Evolutionary conservation across 1,140 invertebrate species (phyloP).

Genomic region (Cotesia typhae): DNA sequence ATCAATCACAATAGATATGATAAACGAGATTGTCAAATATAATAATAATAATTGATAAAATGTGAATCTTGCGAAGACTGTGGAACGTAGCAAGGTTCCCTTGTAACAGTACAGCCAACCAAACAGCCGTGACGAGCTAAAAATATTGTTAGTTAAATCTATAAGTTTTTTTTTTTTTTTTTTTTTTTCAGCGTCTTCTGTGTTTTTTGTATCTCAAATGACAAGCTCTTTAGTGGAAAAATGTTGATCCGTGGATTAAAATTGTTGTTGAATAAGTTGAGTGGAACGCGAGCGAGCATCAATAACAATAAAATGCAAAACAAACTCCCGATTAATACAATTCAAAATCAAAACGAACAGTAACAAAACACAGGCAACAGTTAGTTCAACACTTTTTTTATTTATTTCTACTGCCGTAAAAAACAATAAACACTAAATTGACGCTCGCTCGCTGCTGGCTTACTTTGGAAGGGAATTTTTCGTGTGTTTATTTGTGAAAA

Average conservation of each 20-base stretch:
- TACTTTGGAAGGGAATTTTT: no score
- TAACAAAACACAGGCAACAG: slow-evolving; percentile 3
- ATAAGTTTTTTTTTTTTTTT: slow-evolving; percentile 7
- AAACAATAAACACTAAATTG: slow-evolving; percentile 6
- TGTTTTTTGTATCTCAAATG: slow-evolving; percentile 5
- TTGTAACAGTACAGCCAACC: slow-evolving; percentile 68
- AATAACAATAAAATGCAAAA: slow-evolving; percentile 3
- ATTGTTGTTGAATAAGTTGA: no score
- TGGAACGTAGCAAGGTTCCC: slow-evolving; percentile 67
- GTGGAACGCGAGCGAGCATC: slow-evolving; percentile 26
- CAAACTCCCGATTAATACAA: not conserved
- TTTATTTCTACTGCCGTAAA: not conserved
- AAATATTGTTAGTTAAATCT: slow-evolving; percentile 46
- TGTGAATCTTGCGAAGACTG: slow-evolving; percentile 62
- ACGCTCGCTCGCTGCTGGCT: slow-evolving; percentile 19
- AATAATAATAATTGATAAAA: slow-evolving; percentile 27
- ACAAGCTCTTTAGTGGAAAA: no score
- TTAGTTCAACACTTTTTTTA: not conserved
- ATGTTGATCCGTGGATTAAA: no score
- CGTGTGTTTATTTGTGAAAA: no score
- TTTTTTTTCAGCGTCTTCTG: slow-evolving; percentile 16
- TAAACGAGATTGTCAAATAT: slow-evolving; percentile 32
- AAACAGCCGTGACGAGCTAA: slow-evolving; percentile 67
- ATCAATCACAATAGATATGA: slow-evolving; percentile 33
- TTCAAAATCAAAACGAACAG: not conserved